Conservation (phyloP, 2,797 vertebrate genomes). For the Acanthurus lineatus region DNA sequence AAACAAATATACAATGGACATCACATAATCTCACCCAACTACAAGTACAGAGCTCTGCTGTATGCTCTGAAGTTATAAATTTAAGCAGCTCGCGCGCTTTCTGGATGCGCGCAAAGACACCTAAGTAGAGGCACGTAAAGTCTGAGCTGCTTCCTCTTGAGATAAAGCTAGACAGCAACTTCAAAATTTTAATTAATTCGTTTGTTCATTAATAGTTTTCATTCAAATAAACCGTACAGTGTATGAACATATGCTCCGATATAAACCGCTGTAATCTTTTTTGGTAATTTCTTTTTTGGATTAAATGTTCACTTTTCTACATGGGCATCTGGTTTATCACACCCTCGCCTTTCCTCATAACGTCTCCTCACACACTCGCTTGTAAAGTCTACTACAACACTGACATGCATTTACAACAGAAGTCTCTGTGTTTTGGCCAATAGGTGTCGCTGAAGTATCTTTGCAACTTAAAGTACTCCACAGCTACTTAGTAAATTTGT, state of each 20-base stretch:
- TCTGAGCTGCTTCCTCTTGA: neutral
- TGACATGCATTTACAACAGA: neutral
- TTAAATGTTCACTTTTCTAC: neutral
- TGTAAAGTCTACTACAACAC: neutral
- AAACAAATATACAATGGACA: neutral
- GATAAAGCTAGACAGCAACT: neutral
- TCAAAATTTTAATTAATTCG: neutral
- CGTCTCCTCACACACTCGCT: neutral
- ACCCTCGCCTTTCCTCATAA: neutral
- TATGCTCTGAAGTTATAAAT: neutral
- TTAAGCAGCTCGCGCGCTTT: no score
- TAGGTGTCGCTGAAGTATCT: conserved; percentile 60
- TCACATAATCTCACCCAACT: neutral
- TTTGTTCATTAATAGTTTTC: neutral
- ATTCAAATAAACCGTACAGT: neutral
- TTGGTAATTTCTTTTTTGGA: neutral
- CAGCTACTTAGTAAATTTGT: no score
- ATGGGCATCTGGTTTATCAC: neutral
- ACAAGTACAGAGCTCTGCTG: neutral
- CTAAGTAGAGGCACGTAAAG: neutral
- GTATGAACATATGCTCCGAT: neutral
- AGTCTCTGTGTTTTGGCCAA: conserved; percentile 5
- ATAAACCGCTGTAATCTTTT: neutral
- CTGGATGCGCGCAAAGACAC: neutral
- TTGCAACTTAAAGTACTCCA: neutral